Evolutionary conservation across 2,888 invertebrate genomes (phyloP).

Genomic region (Notodonta ziczac): DNA sequence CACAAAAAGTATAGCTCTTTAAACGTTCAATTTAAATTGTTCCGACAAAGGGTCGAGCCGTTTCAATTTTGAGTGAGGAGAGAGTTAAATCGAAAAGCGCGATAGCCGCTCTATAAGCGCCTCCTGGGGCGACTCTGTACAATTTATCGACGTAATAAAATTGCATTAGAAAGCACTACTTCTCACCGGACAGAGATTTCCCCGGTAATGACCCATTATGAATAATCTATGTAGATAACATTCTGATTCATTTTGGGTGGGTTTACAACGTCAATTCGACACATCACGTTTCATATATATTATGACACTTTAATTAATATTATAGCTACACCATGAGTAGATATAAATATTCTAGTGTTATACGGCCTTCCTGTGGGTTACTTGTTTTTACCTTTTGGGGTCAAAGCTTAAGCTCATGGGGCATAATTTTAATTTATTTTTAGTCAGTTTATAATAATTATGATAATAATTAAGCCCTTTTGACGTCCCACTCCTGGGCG

Average conservation of each 20-base stretch:
- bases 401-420: too few relatives aligned
- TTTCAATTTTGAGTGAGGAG: slow-evolving; percentile 79
- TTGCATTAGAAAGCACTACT: slow-evolving; percentile 63
- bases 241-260: background rate
- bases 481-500: too few relatives aligned
- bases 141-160: slow-evolving; percentile 81
- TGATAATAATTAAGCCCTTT: too few relatives aligned
- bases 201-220: slow-evolving; percentile 37
- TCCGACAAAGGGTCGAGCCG: slow-evolving; percentile 69
- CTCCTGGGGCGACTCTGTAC: slow-evolving; percentile 76
- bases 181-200: slow-evolving; percentile 34
- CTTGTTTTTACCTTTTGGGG: too few relatives aligned
- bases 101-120: slow-evolving; percentile 74
- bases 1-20: slow-evolving; percentile 59
- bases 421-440: too few relatives aligned
- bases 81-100: slow-evolving; percentile 72
- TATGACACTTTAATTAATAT: too few relatives aligned
- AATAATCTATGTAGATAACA: slow-evolving; percentile 9
- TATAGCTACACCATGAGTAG: too few relatives aligned
- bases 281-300: too few relatives aligned
- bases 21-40: slow-evolving; percentile 76
- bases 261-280: too few relatives aligned
- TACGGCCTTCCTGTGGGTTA: too few relatives aligned
- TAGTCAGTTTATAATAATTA: too few relatives aligned
- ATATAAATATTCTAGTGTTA: too few relatives aligned